These are phyloP conservation scores for Vireo altiloquus DNA, from an alignment of 2,113 vertebrate genomes.

Conservation along the genomic window DNA sequence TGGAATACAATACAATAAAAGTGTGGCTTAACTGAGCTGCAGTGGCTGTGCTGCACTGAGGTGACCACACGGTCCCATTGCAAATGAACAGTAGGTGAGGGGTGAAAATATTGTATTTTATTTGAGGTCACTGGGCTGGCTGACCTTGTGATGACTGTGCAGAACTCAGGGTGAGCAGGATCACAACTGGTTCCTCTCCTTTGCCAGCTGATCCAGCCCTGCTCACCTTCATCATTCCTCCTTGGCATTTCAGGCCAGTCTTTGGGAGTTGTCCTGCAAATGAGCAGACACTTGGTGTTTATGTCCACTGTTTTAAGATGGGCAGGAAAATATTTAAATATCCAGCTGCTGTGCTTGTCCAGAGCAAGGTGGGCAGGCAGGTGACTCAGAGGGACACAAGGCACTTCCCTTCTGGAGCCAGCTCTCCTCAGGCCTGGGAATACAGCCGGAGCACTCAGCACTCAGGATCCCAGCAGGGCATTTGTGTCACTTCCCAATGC, in stretches of 20 bases:
- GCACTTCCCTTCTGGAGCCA: not conserved
- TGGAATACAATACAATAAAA: constrained; percentile 65
- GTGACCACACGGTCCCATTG: not conserved
- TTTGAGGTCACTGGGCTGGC: not conserved
- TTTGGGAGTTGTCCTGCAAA: not conserved
- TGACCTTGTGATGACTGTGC: not conserved
- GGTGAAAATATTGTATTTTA: not conserved
- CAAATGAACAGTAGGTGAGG: not conserved
- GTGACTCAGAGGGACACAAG: not conserved
- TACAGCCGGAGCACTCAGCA: not conserved
- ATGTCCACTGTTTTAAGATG: not conserved
- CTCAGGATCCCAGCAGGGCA: not conserved
- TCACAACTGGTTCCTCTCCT: not conserved
- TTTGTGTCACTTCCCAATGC: not conserved
- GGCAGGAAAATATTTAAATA: not conserved
- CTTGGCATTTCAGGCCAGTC: not conserved
- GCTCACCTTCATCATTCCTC: not conserved
- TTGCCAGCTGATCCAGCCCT: not conserved
- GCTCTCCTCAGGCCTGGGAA: not conserved
- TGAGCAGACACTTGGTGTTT: not conserved
- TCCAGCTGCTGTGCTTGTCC: not conserved
- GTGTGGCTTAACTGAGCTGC: constrained; percentile 40
- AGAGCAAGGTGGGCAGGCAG: not conserved
- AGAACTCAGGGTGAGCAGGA: not conserved
- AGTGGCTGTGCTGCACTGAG: not conserved